Base-by-base conservation (phyloP, 2,797 vertebrate genomes). In the Sphenodon punctatus region DNA sequence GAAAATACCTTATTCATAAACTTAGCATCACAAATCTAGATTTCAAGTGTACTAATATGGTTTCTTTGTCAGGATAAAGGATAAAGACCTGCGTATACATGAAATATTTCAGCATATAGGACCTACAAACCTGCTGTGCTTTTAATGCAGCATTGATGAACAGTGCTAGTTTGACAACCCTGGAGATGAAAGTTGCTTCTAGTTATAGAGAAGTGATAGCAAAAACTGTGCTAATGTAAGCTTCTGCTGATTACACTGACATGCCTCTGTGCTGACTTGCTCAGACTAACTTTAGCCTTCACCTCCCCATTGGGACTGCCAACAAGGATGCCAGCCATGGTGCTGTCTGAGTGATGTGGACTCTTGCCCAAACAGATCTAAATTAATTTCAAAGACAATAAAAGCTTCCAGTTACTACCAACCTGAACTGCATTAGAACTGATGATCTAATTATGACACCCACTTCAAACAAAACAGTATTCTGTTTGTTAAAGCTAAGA, bases 361-460 rank as follows among this genome's bases (percentile, higher is more conserved):
- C 49, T 27, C 25, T 7, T 51, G 51, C 49, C 30, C 64, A 38
- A 7, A 56, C 34, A 78, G 65, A 63, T 22, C 32, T 48, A 41
- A 64, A 7, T 8, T 72, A 14, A 1, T 39, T 75, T 80, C 22
- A 1, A 75, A 13, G 3, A 83, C 67, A 34, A 14, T 1, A 4
- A 45, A 73, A 61, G 20, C 3, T 66, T 0, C 2, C 22, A 85
- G 56, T 23, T n/a, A n/a, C 46, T 38, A 34, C 60, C 82, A 76
- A n/a, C 19, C 82, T n/a, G 58, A 75, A 67, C 78, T 58, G 25
- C 1, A 14, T 16, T 42, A 64, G 86, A 84, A 32, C 32, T 68
- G 80, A 1, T 55, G 70, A 85, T 82, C 82, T 64, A 88, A 58
- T 87, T 89, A 84, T 32, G 12, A 25, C 23, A 23, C 51, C 66